Percentiles rank a stretch among this genome's conserved stretches.
phyloP scores from a whole-genome alignment of 2,797 vertebrate species.

The Hemitrygon akajei region DNA sequence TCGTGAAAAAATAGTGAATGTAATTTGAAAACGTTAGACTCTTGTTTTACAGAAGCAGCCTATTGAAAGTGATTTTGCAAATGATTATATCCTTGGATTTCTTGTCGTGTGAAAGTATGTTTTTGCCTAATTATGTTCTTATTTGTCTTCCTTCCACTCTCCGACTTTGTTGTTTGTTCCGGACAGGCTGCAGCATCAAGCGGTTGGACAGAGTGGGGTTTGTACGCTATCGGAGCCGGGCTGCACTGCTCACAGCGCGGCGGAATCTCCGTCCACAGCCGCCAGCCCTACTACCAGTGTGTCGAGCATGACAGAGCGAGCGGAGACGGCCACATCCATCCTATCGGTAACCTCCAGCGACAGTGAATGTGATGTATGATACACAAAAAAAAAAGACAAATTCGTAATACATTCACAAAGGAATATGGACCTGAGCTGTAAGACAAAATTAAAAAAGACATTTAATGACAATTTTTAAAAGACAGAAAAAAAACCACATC shows the following conservation, averaged over 20 bases:
- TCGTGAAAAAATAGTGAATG: neutral
- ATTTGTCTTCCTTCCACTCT: neutral
- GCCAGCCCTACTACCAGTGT: constrained; percentile 97
- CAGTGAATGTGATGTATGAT: constrained; percentile 99
- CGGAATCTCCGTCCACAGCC: constrained; percentile 93
- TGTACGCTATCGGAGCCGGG: constrained; percentile 92
- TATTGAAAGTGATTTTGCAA: neutral
- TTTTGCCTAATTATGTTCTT: neutral
- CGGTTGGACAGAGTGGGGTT: constrained; percentile 94
- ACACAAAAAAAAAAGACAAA: constrained; percentile 72
- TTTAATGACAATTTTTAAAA: constrained; percentile 69
- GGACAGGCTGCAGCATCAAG: constrained; percentile 92
- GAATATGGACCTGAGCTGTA: constrained; percentile 74
- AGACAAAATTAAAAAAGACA: constrained; percentile 62
- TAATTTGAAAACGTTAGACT: neutral
- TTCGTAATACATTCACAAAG: constrained; percentile 50
- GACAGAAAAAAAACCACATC: constrained; percentile 52
- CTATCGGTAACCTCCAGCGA: constrained; percentile 98
- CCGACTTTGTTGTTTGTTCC: neutral
- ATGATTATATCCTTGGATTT: neutral
- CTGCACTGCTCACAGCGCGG: constrained; percentile 92
- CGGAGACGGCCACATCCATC: constrained; percentile 93
- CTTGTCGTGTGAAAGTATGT: neutral
- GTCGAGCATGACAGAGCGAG: constrained; percentile 92
- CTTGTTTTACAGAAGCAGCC: neutral